Conservation (phyloP, 2,113 vertebrate genomes). For the Vireo altiloquus region DNA sequence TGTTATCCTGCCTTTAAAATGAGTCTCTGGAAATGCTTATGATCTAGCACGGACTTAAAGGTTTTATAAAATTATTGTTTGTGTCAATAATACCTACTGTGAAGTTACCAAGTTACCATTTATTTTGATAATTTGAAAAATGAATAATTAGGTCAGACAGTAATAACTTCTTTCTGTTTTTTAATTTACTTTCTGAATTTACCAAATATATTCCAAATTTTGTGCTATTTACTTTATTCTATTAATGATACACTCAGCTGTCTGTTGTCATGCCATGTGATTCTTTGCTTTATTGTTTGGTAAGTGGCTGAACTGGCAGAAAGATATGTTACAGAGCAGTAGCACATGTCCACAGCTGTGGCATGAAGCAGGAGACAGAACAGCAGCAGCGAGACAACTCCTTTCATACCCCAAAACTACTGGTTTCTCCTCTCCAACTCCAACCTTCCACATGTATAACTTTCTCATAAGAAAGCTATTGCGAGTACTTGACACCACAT, state of each 20-base stretch:
- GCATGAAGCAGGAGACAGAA: background rate
- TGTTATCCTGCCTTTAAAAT: background rate
- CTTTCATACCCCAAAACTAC: background rate
- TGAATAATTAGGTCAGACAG: fast-evolving
- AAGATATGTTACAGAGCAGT: background rate
- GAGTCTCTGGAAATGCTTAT: background rate
- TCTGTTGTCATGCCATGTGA: background rate
- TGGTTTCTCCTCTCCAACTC: background rate
- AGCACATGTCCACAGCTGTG: background rate
- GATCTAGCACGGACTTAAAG: background rate
- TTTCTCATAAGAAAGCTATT: background rate
- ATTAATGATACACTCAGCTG: background rate
- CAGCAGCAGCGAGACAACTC: background rate
- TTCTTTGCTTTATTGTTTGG: background rate
- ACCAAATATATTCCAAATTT: background rate
- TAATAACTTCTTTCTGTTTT: background rate
- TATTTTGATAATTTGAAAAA: background rate
- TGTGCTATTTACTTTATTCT: background rate
- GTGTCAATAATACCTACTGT: background rate
- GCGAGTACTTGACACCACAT: background rate
- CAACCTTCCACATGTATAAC: background rate
- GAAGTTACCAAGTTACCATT: background rate
- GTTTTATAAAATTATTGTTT: background rate
- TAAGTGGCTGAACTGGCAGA: background rate
- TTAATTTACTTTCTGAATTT: background rate